These are phyloP conservation scores for Polypedilum vanderplanki DNA, from an alignment of 1,140 invertebrate genomes.

Conservation along the genomic window DNA sequence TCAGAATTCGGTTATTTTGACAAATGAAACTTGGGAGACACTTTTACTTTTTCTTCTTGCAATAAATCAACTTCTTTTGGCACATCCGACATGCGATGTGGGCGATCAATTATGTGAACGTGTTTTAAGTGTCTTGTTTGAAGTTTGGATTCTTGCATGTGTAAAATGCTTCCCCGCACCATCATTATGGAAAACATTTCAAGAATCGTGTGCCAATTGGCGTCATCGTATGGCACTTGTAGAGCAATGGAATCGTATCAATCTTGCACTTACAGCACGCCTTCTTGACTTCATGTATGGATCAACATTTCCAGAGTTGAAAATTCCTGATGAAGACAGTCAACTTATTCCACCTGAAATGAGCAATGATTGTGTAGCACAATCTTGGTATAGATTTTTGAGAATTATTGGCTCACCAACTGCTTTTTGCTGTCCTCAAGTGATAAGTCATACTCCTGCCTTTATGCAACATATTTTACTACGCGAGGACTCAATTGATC, in stretches of 20 bases:
- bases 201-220: slow-evolving; percentile 88
- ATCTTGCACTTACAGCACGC: slow-evolving; percentile 76
- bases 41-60: slow-evolving; percentile 83
- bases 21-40: slow-evolving; percentile 84
- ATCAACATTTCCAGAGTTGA: slow-evolving; percentile 74
- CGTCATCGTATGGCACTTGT: slow-evolving; percentile 85
- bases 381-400: slow-evolving; percentile 90
- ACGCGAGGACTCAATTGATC: slow-evolving; percentile 67
- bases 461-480: slow-evolving; percentile 71
- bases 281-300: slow-evolving; percentile 86
- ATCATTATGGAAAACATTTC: slow-evolving; percentile 90
- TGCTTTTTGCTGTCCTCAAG: slow-evolving; percentile 77
- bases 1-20: slow-evolving; percentile 69
- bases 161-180: slow-evolving; percentile 81
- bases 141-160: slow-evolving; percentile 92
- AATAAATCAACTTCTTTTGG: slow-evolving; percentile 85
- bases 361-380: slow-evolving; percentile 80
- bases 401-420: slow-evolving; percentile 91
- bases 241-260: slow-evolving; percentile 92
- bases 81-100: slow-evolving; percentile 89
- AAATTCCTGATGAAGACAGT: slow-evolving; percentile 77
- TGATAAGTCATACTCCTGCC: slow-evolving; percentile 78
- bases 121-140: slow-evolving; percentile 86
- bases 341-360: slow-evolving; percentile 74
- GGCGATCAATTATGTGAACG: slow-evolving; percentile 92